phyloP scores from a whole-genome alignment of 2,113 vertebrate genomes.

The Bubo scandiacus region DNA sequence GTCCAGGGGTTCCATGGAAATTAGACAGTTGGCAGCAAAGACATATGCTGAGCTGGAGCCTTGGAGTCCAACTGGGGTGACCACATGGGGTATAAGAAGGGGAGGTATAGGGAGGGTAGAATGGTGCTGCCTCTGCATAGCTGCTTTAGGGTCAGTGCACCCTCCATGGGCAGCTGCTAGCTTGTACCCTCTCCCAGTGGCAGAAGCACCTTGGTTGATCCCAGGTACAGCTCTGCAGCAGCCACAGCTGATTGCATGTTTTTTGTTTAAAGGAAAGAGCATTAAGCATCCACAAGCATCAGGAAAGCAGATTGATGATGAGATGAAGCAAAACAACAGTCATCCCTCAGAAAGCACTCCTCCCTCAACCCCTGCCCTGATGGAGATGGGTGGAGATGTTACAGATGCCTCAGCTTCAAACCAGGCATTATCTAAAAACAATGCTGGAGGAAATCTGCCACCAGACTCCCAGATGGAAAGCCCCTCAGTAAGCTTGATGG shows the following conservation, averaged over 20 bases:
- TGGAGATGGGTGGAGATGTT: neutral
- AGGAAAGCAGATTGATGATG: neutral
- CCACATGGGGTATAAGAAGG: neutral
- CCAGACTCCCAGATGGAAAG: neutral
- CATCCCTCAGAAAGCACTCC: slow-evolving; percentile 16
- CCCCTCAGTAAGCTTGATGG: neutral
- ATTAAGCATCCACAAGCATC: slow-evolving; percentile 60
- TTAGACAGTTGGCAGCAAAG: neutral
- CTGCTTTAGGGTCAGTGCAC: neutral
- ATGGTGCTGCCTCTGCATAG: neutral
- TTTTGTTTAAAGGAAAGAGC: slow-evolving; percentile 70
- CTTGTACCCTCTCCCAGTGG: neutral
- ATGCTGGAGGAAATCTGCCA: neutral
- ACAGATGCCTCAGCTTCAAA: neutral
- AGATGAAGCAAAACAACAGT: neutral
- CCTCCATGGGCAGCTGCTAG: neutral
- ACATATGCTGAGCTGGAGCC: neutral
- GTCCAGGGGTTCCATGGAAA: neutral
- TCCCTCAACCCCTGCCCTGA: neutral
- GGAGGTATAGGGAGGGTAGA: neutral
- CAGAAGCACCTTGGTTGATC: neutral
- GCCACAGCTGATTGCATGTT: neutral
- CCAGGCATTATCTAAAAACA: neutral
- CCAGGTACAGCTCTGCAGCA: neutral
- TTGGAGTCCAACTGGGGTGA: neutral